Percentiles rank a stretch among this genome's conserved stretches.
These are phyloP conservation scores for Smittia aterrima DNA, from an alignment of 2,888 invertebrate species.

Conservation along the genomic window DNA sequence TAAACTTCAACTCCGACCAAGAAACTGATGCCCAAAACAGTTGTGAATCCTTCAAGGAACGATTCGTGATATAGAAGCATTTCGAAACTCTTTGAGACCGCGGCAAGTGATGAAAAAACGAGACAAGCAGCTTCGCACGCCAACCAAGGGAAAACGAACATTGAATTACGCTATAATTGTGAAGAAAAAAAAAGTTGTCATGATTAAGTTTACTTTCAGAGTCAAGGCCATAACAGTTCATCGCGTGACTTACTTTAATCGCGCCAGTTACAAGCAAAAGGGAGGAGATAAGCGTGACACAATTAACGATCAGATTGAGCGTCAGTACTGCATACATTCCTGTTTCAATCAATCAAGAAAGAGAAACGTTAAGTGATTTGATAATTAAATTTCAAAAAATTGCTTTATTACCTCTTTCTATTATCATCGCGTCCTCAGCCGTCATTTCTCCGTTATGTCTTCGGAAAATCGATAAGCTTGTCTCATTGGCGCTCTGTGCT, in stretches of 20 bases:
- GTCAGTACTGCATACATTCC: constrained; percentile 32
- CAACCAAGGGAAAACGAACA: constrained; percentile 31
- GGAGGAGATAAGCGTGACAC: constrained; percentile 36
- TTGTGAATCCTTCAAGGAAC: constrained; percentile 19
- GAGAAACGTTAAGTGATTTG: background rate
- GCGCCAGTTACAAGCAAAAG: constrained; percentile 34
- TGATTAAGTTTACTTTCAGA: constrained; percentile 1
- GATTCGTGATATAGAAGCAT: constrained; percentile 22
- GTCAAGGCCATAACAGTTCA: constrained; percentile 1
- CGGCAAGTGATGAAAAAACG: constrained; percentile 18
- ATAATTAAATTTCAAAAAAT: background rate
- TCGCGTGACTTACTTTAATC: constrained; percentile 39
- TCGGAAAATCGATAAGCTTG: constrained; percentile 27
- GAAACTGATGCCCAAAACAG: constrained; percentile 2
- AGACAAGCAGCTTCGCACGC: constrained; percentile 21
- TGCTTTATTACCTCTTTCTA: constrained; percentile 24
- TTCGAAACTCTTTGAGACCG: constrained; percentile 33
- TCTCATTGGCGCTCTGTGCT: constrained; percentile 14
- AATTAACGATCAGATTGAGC: constrained; percentile 37
- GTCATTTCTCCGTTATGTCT: constrained; percentile 26
- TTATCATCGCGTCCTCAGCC: constrained; percentile 19
- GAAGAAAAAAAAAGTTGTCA: background rate
- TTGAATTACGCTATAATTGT: constrained; percentile 35
- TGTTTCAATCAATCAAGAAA: background rate
- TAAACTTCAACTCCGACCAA: constrained; percentile 36